Conservation (phyloP, 53 echinoderm and acorn worm genomes). For the Mesocentrotus franciscanus region DNA sequence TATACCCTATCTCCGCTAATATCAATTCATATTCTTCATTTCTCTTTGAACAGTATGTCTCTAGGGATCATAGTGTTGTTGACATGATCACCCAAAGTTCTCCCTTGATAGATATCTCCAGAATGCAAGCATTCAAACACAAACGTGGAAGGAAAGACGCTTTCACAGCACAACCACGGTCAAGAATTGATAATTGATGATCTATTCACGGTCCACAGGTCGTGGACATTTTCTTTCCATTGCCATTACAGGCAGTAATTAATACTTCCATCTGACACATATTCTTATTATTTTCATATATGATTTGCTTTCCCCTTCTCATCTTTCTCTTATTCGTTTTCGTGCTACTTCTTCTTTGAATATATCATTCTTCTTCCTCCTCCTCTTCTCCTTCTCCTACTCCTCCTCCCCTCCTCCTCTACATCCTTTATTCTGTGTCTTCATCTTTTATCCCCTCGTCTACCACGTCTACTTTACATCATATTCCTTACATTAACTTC, state of each 20-base stretch:
- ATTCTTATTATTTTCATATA: too few species aligned
- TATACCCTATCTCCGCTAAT: neutral
- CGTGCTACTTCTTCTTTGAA: neutral
- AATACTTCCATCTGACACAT: too few species aligned
- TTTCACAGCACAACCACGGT: neutral
- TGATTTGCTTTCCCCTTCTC: neutral
- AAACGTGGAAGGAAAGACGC: neutral
- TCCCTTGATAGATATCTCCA: neutral
- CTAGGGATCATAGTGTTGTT: neutral
- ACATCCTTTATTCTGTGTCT: neutral
- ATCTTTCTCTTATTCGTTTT: neutral
- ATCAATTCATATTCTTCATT: neutral
- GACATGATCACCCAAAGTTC: neutral
- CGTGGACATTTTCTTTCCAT: too few species aligned
- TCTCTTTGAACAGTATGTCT: neutral
- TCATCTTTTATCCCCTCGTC: constrained; percentile 3
- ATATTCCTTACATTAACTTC: neutral
- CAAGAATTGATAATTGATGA: neutral
- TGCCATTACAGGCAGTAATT: too few species aligned
- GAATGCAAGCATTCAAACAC: neutral
- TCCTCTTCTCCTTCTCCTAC: neutral
- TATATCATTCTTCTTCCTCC: neutral
- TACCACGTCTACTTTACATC: neutral
- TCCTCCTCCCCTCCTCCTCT: neutral
- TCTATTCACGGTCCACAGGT: too few species aligned